Conservation (phyloP, 2,113 vertebrate species). For the Ochotona princeps region DNA sequence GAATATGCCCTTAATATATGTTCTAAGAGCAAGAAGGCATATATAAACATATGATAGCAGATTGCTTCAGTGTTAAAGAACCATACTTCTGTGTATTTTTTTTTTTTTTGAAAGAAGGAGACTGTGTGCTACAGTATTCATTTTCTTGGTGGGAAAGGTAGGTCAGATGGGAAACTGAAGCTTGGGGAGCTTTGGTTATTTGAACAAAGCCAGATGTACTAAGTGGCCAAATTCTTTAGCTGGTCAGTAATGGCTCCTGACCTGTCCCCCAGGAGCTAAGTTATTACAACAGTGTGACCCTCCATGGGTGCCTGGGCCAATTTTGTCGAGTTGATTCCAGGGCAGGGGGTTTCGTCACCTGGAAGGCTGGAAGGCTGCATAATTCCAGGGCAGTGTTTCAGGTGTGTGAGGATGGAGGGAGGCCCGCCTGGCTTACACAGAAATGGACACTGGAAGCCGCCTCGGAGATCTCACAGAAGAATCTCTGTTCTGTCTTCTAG, state of each 20-base stretch:
- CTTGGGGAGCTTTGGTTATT: not conserved
- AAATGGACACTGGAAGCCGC: not conserved
- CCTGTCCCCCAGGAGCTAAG: not conserved
- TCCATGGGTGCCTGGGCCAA: not conserved
- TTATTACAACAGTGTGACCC: not conserved
- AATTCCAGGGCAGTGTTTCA: not conserved
- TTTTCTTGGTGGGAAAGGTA: not conserved
- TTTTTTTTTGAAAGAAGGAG: conserved; percentile 28
- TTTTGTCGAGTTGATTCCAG: not conserved
- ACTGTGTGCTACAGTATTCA: not conserved
- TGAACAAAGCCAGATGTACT: not conserved
- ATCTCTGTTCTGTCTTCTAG: not conserved
- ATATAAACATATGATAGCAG: not conserved
- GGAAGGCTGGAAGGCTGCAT: too few species aligned
- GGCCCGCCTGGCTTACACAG: not conserved
- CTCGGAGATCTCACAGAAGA: not conserved
- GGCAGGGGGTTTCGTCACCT: not conserved
- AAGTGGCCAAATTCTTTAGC: conserved; percentile 19
- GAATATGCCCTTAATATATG: not conserved
- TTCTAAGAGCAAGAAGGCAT: not conserved
- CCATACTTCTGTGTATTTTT: not conserved
- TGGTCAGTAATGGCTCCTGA: not conserved
- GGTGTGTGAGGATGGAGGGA: not conserved
- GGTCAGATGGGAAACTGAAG: not conserved
- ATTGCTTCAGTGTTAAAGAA: not conserved